Evolutionary conservation across 2,113 vertebrate species (phyloP).

Genomic region (Shinisaurus crocodilurus): DNA sequence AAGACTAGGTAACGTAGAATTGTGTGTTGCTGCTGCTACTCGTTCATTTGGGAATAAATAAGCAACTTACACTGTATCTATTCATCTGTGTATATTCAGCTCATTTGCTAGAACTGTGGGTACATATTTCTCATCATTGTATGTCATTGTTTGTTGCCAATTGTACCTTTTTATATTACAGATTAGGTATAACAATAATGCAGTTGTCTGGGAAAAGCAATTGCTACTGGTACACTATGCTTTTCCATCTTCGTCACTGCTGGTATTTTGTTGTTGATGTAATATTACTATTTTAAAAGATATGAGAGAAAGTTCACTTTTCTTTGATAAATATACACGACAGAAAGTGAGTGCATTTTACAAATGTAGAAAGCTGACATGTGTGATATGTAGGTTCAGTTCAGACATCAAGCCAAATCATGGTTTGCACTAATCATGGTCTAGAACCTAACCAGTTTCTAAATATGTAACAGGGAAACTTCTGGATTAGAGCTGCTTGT

Average conservation of each 20-base stretch:
- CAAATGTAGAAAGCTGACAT: neutral
- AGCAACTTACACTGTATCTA: slow-evolving; percentile 50
- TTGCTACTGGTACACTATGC: slow-evolving; percentile 65
- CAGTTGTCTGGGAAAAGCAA: slow-evolving; percentile 75
- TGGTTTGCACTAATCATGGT: neutral
- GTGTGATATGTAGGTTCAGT: neutral
- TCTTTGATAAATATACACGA: slow-evolving; percentile 47
- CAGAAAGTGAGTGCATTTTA: slow-evolving; percentile 59
- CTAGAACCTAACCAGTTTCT: no score
- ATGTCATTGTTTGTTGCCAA: slow-evolving; percentile 65
- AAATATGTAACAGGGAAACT: neutral
- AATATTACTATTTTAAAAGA: slow-evolving; percentile 56
- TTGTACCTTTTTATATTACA: slow-evolving; percentile 60
- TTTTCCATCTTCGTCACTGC: slow-evolving; percentile 46
- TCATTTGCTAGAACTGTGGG: slow-evolving; percentile 53
- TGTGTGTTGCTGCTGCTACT: slow-evolving; percentile 40
- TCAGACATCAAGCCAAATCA: neutral
- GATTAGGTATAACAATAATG: slow-evolving; percentile 69
- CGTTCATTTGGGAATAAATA: slow-evolving; percentile 28
- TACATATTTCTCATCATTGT: slow-evolving; percentile 53
- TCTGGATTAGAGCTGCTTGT: neutral
- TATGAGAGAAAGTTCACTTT: neutral
- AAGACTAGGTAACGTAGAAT: slow-evolving; percentile 50
- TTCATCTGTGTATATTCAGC: slow-evolving; percentile 53
- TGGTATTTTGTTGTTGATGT: slow-evolving; percentile 39